Evolutionary conservation across 2,113 vertebrate genomes (phyloP), one percentile per base, ranked within the genome.

Genomic region (Merops nubicus): DNA sequence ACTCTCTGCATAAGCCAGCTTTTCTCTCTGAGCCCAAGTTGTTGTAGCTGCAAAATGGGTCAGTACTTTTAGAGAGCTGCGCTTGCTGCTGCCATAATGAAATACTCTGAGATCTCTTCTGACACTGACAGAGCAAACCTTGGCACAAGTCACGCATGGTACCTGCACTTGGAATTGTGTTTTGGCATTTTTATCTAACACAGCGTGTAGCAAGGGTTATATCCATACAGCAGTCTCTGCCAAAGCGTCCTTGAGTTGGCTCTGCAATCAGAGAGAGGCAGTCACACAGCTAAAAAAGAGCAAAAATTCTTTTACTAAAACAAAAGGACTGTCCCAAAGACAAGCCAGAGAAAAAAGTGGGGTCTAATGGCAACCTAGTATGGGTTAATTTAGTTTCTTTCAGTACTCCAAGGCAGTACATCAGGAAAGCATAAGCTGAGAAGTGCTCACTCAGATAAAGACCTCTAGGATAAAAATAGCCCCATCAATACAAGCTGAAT

Each of bases 161-260:
- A 73, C 59, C 57, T 62, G n/a, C 76, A 45, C 56, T 85, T 72
- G 69, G 74, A 88, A 69, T 40, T 43, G 40, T 47, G 45, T 68
- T 88, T 73, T 77, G 79, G 64, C 36, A 18, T 81, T 69, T 62
- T 57, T 69, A 69, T 28, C 16, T 62, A 68, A 57, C 48, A 10
- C 11, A 28, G 42, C 1, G 2, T 0, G 0, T 48, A 40, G 43
- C 26, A 34, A 79, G 19, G 9, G 19, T 74, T 65, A 15, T 22
- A 59, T 54, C 47, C 23, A 20, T 63, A 53, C 64, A 78, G 22
- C 42, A 63, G 19, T n/a, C 34, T 56, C 34, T 69, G 15, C 19
- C 0, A 3, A 80, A 84, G 33, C 0, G 0, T n/a, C 19, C 47
- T 75, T 68, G 65, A 56, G 33, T 5, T 56, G 80, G 15, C 56